Evolutionary conservation across 2,113 vertebrate genomes (phyloP).

Genomic region (Microcebus ravelobensis): DNA sequence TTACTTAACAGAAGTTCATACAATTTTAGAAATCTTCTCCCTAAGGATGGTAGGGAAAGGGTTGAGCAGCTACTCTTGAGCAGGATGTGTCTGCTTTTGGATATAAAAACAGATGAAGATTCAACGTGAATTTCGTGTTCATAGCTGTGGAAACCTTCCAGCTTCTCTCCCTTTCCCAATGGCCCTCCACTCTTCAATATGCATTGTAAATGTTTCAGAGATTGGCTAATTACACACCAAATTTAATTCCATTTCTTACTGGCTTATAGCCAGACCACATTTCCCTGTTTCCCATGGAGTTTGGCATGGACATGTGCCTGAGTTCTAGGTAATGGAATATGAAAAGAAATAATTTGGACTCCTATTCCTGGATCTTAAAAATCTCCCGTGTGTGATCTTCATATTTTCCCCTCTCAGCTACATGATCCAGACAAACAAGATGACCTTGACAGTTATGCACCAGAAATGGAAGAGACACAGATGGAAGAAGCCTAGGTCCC

Average conservation of each 20-base stretch:
- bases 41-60: not conserved
- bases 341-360: not conserved
- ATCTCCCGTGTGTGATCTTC: rapidly evolving
- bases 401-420: not conserved
- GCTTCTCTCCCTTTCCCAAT: not conserved
- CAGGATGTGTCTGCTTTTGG: not conserved
- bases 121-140: not conserved
- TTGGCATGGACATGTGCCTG: not conserved
- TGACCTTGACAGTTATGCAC: not conserved
- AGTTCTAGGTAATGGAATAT: not conserved
- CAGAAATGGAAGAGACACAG: not conserved
- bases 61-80: not conserved
- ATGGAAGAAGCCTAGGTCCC: not conserved
- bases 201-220: not conserved
- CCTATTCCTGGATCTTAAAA: not conserved
- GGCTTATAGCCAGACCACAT: not conserved
- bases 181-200: not conserved
- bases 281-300: not conserved
- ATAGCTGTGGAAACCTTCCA: not conserved
- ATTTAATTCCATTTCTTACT: not conserved
- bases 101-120: not conserved
- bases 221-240: not conserved
- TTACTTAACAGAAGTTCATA: not conserved
- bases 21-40: not conserved
- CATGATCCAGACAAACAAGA: not conserved